phyloP scores from a whole-genome alignment of 2,113 vertebrate species.

The Scomber scombrus region DNA sequence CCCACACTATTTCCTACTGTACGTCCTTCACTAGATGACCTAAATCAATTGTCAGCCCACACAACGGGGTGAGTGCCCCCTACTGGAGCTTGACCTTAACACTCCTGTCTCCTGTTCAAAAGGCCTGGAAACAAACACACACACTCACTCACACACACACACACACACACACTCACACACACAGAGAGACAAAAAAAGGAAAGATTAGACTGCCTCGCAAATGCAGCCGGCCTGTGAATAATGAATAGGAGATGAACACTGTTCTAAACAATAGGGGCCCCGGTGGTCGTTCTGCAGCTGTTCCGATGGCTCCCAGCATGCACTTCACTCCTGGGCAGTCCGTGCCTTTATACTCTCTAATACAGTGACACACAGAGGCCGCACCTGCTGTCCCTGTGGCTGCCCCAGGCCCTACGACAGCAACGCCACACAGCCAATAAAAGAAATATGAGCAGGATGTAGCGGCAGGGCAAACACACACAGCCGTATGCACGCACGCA shows the following conservation, averaged over 20 bases:
- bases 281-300: slow-evolving; percentile 66
- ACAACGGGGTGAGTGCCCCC: slow-evolving; percentile 73
- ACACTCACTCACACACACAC: background rate
- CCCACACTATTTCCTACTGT: slow-evolving; percentile 36
- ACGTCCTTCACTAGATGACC: slow-evolving; percentile 75
- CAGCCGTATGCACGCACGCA: background rate
- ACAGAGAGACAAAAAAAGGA: background rate
- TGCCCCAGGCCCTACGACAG: slow-evolving; percentile 50
- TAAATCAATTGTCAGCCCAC: slow-evolving; percentile 77
- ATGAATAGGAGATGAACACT: slow-evolving; percentile 67
- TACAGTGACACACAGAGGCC: slow-evolving; percentile 41
- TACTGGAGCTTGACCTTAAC: slow-evolving; percentile 80
- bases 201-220: slow-evolving; percentile 46
- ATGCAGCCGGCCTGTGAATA: slow-evolving; percentile 58
- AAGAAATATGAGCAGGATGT: slow-evolving; percentile 74
- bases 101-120: slow-evolving; percentile 42
- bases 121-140: slow-evolving; percentile 19
- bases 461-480: slow-evolving; percentile 65
- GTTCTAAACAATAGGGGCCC: slow-evolving; percentile 65
- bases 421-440: slow-evolving; percentile 68
- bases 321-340: slow-evolving; percentile 62
- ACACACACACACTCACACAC: background rate
- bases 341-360: slow-evolving; percentile 51
- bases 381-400: slow-evolving; percentile 67
- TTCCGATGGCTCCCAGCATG: slow-evolving; percentile 71